Base-by-base conservation (phyloP, 2,113 vertebrate genomes). In the Vulpes ferrilata region DNA sequence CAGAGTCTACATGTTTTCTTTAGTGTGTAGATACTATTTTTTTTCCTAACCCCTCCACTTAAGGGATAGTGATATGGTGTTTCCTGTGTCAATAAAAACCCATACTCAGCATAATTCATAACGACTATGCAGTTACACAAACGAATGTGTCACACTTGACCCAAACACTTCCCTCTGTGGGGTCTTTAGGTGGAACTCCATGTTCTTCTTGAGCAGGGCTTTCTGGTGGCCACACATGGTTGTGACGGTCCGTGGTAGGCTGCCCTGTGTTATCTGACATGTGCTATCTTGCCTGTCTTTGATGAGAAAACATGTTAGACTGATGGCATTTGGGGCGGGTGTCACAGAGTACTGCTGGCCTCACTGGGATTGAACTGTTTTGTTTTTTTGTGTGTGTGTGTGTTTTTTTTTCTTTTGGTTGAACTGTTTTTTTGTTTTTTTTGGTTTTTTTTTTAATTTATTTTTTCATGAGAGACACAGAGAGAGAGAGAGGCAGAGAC, bases 81-180 rank as follows among this genome's bases (percentile, higher is more conserved):
- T 25, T 62, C 38, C 88, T 19, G 4, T 0, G 23, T 55, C 64
- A 25, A 0, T 8, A 4, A 20, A 76, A 35, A 55, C 16, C 48
- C 0, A 19, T 53, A 11, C 27, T 20, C 22, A 12, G 4, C 27
- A 0, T 17, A 3, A 51, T 32, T 11, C 2, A 4, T 25, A 11
- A n/a, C 1, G 20, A 35, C 16, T 7, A 2, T 1, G 6, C 1
- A 12, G 3, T 5, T 43, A 43, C 43, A 43, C 43, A 43, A 43
- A 0, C 0, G 64, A 2, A 7, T 0, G 7, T 1, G 38, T 8
- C 64, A 0, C 0, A 32, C 3, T 2, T 10, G 22, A 30, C 51
- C 35, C 0, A 4, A 30, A 4, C 43, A 2, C 48, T 4, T 30
- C 11, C 81, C n/a, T 55, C 59, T 5, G n/a, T 5, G 32, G 64